These are phyloP conservation scores for Podocnemis expansa DNA, from an alignment of 2,113 vertebrate genomes.

Conservation along the genomic window DNA sequence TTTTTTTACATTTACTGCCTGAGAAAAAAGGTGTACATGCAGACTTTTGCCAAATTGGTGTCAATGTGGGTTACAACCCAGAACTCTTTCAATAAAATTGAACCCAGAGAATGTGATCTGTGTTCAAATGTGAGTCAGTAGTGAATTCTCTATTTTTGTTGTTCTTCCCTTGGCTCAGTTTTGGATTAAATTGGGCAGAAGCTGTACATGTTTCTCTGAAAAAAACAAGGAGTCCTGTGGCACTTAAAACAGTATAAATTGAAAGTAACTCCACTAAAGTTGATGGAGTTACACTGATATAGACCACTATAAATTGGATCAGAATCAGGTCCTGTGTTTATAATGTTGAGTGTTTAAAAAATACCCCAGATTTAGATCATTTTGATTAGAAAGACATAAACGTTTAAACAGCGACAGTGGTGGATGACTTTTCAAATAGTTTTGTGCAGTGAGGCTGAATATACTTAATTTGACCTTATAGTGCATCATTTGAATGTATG, in stretches of 20 bases:
- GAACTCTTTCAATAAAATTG: not conserved
- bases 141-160: not conserved
- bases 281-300: not conserved
- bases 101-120: not conserved
- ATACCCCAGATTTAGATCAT: not conserved
- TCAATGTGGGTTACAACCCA: not conserved
- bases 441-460: not conserved
- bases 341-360: not conserved
- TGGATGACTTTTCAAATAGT: not conserved
- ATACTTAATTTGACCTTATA: accelerated
- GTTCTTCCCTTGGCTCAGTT: not conserved
- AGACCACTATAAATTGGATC: not conserved
- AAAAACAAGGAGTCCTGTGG: no score
- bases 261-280: not conserved
- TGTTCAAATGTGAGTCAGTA: not conserved
- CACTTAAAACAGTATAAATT: not conserved
- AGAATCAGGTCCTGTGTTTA: not conserved
- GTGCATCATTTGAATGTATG: not conserved
- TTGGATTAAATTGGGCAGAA: not conserved
- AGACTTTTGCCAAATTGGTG: not conserved
- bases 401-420: not conserved
- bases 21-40: not conserved
- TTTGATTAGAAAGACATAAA: not conserved
- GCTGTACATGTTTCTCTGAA: not conserved
- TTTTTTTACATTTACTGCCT: not conserved